These are phyloP conservation scores for Synaphobranchus kaupii DNA, from an alignment of 2,797 vertebrate species.

Conservation along the genomic window DNA sequence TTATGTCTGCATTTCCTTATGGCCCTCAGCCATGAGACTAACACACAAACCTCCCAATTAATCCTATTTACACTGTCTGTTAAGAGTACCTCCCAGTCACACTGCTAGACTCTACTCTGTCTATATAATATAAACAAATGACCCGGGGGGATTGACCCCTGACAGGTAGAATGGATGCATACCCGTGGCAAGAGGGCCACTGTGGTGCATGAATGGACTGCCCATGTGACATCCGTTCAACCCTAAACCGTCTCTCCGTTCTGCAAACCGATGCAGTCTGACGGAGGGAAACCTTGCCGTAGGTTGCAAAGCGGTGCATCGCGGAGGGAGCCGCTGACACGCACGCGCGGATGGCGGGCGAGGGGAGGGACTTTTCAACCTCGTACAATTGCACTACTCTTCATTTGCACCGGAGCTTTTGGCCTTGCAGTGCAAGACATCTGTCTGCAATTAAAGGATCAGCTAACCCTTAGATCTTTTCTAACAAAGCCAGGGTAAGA, in stretches of 20 bases:
- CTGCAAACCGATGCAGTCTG: neutral
- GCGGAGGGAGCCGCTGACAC: neutral
- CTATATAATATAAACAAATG: neutral
- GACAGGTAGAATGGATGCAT: neutral
- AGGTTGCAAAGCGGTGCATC: neutral
- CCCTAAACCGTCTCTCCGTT: neutral
- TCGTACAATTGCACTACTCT: neutral
- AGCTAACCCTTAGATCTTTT: neutral
- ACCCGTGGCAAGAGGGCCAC: neutral
- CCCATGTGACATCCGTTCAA: neutral
- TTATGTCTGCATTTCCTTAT: constrained; percentile 28
- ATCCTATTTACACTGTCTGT: constrained; percentile 30
- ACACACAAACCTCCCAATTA: constrained; percentile 16
- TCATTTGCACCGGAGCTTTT: neutral
- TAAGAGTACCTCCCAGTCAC: neutral
- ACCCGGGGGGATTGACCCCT: neutral
- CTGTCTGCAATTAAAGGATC: constrained; percentile 8
- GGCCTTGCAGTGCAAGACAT: neutral
- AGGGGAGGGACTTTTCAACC: neutral
- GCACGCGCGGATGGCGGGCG: neutral
- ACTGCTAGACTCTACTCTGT: constrained; percentile 23
- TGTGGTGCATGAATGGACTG: neutral
- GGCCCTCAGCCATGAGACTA: constrained; percentile 21
- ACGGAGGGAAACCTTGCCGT: neutral
- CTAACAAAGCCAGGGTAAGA: neutral